Evolutionary conservation across 2,888 invertebrate genomes (phyloP), one percentile per base, ranked within the genome.

Genomic region (Gymnoscelis rufifasciata): DNA sequence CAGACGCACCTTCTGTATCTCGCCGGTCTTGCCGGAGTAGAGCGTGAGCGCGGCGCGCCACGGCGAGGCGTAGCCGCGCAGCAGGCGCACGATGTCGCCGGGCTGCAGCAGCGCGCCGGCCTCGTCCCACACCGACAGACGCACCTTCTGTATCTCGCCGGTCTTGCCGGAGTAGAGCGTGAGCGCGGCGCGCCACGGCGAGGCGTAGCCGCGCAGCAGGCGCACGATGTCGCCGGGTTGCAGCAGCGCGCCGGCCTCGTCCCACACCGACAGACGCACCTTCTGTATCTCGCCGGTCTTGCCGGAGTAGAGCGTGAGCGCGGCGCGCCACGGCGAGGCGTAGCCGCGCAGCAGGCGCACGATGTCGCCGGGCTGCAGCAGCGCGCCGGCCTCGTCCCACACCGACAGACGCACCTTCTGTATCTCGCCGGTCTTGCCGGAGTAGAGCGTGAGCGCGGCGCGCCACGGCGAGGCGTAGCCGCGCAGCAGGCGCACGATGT

Each of bases 41-140:
- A n/a, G 96, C 94, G 79, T 98, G 97, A n/a, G n/a, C n/a, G 38
- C 95, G 96, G 71, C 95, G 95, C 24, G 94, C 94, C 49, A 97
- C 82, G 40, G 90, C 52, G 97, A 95, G 57, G 98, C 98, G 77
- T 98, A 98, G 11, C 98, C 98, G 1, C 97, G 95, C 66, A 93
- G 91, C 57, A 98, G 87, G 44, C 96, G 88, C 58, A 95, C 94
- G 10, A 98, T 98, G 0, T 97, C 94, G 71, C 97, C 97, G 76
- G 98, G 97, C 98, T 98, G 98, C 57, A 98, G 93, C 4, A 97
- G 97, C 36, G 96, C 94, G 79, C n/a, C 98, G 97, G 38, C 95
- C 96, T 71, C 95, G 95, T n/a, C n/a, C n/a, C n/a, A n/a, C n/a
- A n/a, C n/a, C 24, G 94, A 94, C 49, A 97, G 82, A 40, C 93